Evolutionary conservation across 2,797 vertebrate genomes (phyloP).

Genomic region (Apogon talboti): DNA sequence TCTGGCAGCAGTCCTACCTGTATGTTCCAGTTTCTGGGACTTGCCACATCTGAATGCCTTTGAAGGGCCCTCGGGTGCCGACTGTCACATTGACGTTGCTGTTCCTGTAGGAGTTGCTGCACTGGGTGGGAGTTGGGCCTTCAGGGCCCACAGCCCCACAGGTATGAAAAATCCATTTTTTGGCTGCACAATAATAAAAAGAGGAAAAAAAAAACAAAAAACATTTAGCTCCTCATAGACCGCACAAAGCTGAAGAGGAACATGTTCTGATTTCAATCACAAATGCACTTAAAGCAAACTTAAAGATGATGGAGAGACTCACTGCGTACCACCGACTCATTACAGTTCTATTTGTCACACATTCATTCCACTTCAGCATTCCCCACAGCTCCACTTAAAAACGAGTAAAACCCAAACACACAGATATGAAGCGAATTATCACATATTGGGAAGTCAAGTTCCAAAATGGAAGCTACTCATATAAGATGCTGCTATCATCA

Average conservation of each 20-base stretch:
- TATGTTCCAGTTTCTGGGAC: slow-evolving; percentile 94
- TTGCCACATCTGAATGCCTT: slow-evolving; percentile 94
- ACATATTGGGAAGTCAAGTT: slow-evolving; percentile 6
- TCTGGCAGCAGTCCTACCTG: slow-evolving; percentile 82
- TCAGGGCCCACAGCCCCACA: slow-evolving; percentile 93
- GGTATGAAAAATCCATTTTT: slow-evolving; percentile 92
- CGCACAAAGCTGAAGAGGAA: slow-evolving; percentile 20
- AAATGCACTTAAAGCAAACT: slow-evolving; percentile 33
- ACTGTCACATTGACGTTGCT: slow-evolving; percentile 92
- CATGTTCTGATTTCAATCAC: slow-evolving; percentile 21
- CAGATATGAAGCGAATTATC: slow-evolving; percentile 23
- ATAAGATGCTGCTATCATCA: slow-evolving; percentile 20
- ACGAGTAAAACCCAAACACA: slow-evolving; percentile 30
- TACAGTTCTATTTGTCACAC: slow-evolving; percentile 46
- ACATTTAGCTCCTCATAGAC: slow-evolving; percentile 29
- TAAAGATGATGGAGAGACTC: slow-evolving; percentile 42
- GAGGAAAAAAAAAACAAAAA: neutral
- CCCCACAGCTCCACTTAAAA: slow-evolving; percentile 32
- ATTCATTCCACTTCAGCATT: slow-evolving; percentile 43
- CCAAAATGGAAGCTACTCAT: slow-evolving; percentile 2
- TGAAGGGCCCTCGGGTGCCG: slow-evolving; percentile 87
- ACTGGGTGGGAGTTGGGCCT: slow-evolving; percentile 93
- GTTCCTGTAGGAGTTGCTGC: slow-evolving; percentile 91
- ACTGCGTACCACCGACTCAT: slow-evolving; percentile 25
- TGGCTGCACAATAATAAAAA: slow-evolving; percentile 60